Conservation (phyloP, 2,888 invertebrate genomes). For the Dexiosoma caninum region DNA sequence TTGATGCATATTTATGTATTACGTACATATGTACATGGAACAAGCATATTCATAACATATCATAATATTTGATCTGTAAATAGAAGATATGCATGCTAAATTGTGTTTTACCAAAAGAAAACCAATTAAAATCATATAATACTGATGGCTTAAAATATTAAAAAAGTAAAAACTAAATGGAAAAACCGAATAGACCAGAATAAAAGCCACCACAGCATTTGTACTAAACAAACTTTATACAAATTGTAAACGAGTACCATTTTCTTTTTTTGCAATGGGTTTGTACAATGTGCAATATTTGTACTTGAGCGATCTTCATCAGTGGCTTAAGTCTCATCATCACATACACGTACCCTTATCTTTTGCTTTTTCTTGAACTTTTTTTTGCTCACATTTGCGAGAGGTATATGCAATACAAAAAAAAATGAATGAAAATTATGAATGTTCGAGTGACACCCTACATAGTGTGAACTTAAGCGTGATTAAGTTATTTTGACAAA, state of each 20-base stretch:
- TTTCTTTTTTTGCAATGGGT: conserved; percentile 5
- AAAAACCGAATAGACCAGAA: conserved; percentile 38
- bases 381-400: neutral
- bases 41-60: conserved; percentile 45
- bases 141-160: conserved; percentile 47
- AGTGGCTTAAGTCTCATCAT: conserved; percentile 15
- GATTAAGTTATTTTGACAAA: too few relatives aligned
- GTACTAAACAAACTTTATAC: conserved; percentile 51
- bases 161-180: conserved; percentile 24
- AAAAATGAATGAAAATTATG: neutral
- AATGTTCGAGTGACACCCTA: neutral
- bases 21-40: neutral
- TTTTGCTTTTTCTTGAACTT: neutral
- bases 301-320: conserved; percentile 28
- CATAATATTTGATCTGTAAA: conserved; percentile 63
- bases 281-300: conserved; percentile 6
- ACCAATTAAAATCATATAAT: conserved; percentile 62
- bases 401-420: neutral
- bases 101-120: conserved; percentile 53
- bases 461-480: too few relatives aligned
- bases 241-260: conserved; percentile 48
- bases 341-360: neutral
- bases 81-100: conserved; percentile 53
- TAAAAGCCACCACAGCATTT: conserved; percentile 51
- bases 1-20: too few relatives aligned